Evolutionary conservation across 2,888 invertebrate genomes (phyloP).

Genomic region (Patella ulyssiponensis): DNA sequence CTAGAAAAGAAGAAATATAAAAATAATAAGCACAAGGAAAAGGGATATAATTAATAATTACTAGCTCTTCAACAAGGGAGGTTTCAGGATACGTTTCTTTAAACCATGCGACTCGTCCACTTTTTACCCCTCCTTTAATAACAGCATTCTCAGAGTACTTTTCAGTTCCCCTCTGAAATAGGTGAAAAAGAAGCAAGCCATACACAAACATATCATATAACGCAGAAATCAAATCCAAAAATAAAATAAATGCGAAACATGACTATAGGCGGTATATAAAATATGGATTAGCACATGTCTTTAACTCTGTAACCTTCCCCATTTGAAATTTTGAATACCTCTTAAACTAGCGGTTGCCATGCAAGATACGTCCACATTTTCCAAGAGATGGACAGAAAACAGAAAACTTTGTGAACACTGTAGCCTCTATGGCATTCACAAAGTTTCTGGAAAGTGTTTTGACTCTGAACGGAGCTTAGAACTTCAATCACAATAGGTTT

Average conservation of each 20-base stretch:
- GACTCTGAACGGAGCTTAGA: no score
- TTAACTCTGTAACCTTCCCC: no score
- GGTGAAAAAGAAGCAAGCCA: slow-evolving; percentile 19
- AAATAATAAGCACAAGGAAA: not conserved
- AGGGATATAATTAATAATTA: slow-evolving; percentile 10
- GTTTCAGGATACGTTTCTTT: slow-evolving; percentile 42
- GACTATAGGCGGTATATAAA: not conserved
- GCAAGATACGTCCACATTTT: no score
- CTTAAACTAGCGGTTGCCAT: no score
- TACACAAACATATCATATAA: slow-evolving; percentile 21
- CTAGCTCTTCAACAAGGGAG: slow-evolving; percentile 40
- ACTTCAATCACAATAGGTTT: no score
- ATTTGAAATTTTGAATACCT: no score
- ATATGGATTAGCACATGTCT: no score
- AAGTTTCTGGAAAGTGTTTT: no score
- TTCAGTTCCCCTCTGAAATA: slow-evolving; percentile 60
- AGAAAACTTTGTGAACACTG: no score
- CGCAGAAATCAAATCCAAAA: slow-evolving; percentile 19
- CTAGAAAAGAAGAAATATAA: no score
- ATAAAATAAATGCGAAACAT: slow-evolving; percentile 1
- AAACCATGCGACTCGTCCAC: slow-evolving; percentile 47
- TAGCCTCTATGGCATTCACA: no score
- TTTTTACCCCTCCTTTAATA: slow-evolving; percentile 32
- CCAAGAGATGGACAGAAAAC: no score
- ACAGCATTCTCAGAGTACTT: slow-evolving; percentile 46